A percentile compares a stretch with the other conserved stretches of the same genome.
phyloP scores from a whole-genome alignment of 2,113 vertebrate genomes.

The Apodemus speciosus region DNA sequence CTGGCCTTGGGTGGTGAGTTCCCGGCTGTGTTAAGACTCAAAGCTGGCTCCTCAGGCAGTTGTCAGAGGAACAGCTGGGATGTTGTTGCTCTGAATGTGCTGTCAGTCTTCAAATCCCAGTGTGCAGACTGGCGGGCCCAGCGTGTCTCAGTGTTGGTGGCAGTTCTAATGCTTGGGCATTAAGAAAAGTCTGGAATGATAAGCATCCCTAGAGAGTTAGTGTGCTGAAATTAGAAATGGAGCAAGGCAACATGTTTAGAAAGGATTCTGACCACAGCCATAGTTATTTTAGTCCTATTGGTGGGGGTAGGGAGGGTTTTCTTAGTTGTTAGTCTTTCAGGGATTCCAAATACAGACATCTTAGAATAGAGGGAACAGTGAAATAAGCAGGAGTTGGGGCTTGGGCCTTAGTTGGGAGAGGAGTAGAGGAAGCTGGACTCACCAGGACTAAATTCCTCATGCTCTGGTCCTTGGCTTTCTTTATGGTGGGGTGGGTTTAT shows the following conservation, averaged over 20 bases:
- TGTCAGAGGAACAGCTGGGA: neutral
- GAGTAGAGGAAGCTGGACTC: neutral
- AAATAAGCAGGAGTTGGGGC: neutral
- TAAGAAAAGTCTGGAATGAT: slow-evolving; percentile 22
- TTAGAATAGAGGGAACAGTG: neutral
- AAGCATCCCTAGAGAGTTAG: neutral
- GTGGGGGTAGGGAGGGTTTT: neutral
- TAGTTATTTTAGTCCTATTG: neutral
- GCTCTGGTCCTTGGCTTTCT: neutral
- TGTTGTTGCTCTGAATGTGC: neutral
- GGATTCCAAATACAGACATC: neutral
- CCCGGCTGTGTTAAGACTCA: neutral
- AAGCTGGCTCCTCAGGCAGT: neutral
- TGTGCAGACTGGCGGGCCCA: neutral
- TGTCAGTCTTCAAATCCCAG: neutral
- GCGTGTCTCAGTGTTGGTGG: neutral
- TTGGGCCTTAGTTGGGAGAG: neutral
- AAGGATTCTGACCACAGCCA: slow-evolving; percentile 33
- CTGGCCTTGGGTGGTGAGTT: neutral
- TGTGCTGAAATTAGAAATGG: slow-evolving; percentile 12
- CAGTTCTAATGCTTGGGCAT: neutral
- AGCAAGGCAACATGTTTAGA: slow-evolving; percentile 30
- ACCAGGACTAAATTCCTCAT: neutral
- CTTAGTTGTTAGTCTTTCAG: neutral
- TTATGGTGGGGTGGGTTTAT: neutral